A percentile compares a stretch with the other conserved stretches of the same genome.
These are phyloP conservation scores for Callyntrura guangdongensis DNA, from an alignment of 2,888 invertebrate species.

Conservation along the genomic window DNA sequence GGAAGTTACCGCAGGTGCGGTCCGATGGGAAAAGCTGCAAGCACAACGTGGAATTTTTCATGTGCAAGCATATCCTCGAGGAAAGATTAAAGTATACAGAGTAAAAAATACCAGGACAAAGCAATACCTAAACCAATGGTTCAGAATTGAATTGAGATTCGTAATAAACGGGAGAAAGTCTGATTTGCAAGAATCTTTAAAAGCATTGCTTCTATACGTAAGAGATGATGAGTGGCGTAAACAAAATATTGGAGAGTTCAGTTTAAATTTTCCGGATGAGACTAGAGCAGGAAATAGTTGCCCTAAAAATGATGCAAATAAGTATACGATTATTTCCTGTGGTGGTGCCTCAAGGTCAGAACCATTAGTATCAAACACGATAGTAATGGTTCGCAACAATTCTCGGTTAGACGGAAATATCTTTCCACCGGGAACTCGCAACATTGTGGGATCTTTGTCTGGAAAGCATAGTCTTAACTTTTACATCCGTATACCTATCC, in stretches of 20 bases:
- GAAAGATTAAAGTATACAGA: neutral
- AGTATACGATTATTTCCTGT: conserved; percentile 49
- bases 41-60: no score
- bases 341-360: conserved; percentile 44
- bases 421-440: neutral
- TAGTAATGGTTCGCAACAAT: conserved; percentile 34
- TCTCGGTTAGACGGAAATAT: neutral
- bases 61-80: neutral
- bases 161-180: neutral
- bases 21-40: neutral
- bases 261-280: neutral
- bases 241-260: conserved; percentile 51
- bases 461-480: conserved; percentile 30
- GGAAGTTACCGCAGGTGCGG: neutral
- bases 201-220: conserved; percentile 21
- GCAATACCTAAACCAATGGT: conserved; percentile 34
- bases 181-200: neutral
- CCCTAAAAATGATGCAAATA: conserved; percentile 45
- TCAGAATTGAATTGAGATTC: conserved; percentile 19
- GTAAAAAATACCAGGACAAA: neutral
- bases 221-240: neutral
- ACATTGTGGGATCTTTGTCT: neutral
- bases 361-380: conserved; percentile 54
- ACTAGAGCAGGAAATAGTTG: neutral
- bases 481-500: conserved; percentile 45